Base-by-base conservation (phyloP, 1,140 invertebrate species). In the Bombus breviceps region DNA sequence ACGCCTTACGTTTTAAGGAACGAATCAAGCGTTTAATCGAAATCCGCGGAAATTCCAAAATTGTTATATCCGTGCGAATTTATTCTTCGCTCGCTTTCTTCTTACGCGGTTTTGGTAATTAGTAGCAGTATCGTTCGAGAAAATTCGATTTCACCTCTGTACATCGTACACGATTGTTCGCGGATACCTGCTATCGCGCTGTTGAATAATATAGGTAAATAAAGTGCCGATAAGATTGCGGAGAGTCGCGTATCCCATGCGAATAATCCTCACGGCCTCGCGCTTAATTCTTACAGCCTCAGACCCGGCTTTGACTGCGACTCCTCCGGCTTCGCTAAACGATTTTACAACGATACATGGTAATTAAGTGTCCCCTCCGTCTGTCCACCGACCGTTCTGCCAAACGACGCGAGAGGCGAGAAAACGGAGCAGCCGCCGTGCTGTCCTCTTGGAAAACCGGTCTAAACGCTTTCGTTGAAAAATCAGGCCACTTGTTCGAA, bases 281-380 rank as follows among this genome's bases (percentile, higher is more conserved):
- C 47, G 47, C 47, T 15, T 59, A 25, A 12, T 85, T 77, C 43
- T 59, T 88, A 57, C 81, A 76, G 75, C 81, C 71, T 43, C 47
- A 47, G 75, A 68, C 39, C 72, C 12, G 39, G n/a, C 39, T 32
- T n/a, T n/a, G n/a, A 41, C 72, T 10, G 22, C 43, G 43, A 32
- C n/a, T 47, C 13, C 18, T 32, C 28, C 18, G 73, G 37, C 12
- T 53, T 34, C 47, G n/a, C 34, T 34, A 85, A 78, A 88, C 74
- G 68, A 89, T 83, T 89, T 89, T 89, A 89, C 37, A 77, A 75
- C 69, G 83, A 88, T 71, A 69, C 75, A 82, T 43, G 88, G 43
- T 86, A 86, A 89, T 89, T 86, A 89, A 89, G 83, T 39, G 57
- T 53, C 37, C 25, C 10, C 64, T 8, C 1, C 64, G 32, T 22